phyloP scores from a whole-genome alignment of 2,888 invertebrate species.

The Aporophyla nigra region DNA sequence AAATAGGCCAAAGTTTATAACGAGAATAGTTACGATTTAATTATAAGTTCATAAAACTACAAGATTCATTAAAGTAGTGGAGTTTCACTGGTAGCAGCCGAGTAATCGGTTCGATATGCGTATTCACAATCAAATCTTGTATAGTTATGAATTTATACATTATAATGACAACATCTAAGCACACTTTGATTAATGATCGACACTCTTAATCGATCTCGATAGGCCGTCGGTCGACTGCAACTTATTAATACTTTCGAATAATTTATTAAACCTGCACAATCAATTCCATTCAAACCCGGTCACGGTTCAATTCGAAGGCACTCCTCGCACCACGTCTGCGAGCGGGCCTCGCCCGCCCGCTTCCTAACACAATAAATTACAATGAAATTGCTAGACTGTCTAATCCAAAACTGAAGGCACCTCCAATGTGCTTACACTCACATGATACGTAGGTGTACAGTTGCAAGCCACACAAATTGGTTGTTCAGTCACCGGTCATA shows the following conservation, averaged over 20 bases:
- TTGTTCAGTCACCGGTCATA: neutral
- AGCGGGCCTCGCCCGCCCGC: constrained; percentile 67
- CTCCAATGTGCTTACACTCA: neutral
- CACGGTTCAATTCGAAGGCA: constrained; percentile 78
- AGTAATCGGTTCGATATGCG: constrained; percentile 44
- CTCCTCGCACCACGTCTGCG: constrained; percentile 75
- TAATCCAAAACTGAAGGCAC: constrained; percentile 6
- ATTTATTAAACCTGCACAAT: constrained; percentile 72
- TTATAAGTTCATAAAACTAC: constrained; percentile 59
- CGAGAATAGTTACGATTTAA: constrained; percentile 48
- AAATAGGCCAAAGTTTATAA: constrained; percentile 58
- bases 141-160: constrained; percentile 64
- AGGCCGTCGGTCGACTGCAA: constrained; percentile 75
- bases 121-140: constrained; percentile 59
- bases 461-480: neutral
- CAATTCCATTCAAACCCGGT: constrained; percentile 72
- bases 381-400: constrained; percentile 34
- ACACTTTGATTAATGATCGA: constrained; percentile 63
- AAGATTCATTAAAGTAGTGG: constrained; percentile 57
- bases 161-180: constrained; percentile 71
- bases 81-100: constrained; percentile 58
- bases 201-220: constrained; percentile 73
- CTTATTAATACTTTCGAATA: constrained; percentile 82
- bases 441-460: neutral
- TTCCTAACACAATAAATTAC: constrained; percentile 66